Evolutionary conservation across 2,113 vertebrate species (phyloP).

Genomic region (Onychorhynchus coronatus): DNA sequence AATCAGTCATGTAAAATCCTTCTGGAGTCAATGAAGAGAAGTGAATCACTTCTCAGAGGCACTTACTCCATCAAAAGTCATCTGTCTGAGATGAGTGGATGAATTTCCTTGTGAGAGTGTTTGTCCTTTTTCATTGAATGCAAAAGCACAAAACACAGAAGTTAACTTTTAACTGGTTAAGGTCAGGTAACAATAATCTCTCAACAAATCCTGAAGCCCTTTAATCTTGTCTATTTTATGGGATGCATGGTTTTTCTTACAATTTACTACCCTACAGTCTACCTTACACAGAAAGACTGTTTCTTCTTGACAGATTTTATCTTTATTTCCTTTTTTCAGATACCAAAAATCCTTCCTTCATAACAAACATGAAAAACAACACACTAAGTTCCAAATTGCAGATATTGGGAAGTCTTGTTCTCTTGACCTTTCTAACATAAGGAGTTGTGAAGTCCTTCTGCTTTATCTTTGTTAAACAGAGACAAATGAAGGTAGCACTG

Average conservation of each 20-base stretch:
- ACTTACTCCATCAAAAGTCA: background rate
- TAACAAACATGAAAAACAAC: background rate
- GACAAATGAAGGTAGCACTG: background rate
- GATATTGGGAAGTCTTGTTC: background rate
- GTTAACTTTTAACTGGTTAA: background rate
- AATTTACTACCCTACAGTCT: background rate
- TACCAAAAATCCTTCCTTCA: background rate
- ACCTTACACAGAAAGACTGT: background rate
- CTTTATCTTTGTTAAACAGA: background rate
- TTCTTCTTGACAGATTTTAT: background rate
- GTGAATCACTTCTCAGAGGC: background rate
- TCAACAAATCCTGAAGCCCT: background rate
- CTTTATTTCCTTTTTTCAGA: background rate
- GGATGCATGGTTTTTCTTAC: background rate
- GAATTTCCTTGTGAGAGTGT: background rate
- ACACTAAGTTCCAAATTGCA: background rate
- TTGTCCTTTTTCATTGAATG: background rate
- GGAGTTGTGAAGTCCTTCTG: background rate
- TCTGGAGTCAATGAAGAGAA: background rate
- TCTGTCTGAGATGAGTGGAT: background rate
- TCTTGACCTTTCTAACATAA: background rate
- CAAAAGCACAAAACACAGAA: background rate
- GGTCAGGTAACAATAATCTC: background rate
- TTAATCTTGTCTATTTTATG: background rate
- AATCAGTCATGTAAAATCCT: background rate